Evolutionary conservation across 2,113 vertebrate genomes (phyloP), one percentile per base, ranked within the genome.

Genomic region (Rhinogobius similis): DNA sequence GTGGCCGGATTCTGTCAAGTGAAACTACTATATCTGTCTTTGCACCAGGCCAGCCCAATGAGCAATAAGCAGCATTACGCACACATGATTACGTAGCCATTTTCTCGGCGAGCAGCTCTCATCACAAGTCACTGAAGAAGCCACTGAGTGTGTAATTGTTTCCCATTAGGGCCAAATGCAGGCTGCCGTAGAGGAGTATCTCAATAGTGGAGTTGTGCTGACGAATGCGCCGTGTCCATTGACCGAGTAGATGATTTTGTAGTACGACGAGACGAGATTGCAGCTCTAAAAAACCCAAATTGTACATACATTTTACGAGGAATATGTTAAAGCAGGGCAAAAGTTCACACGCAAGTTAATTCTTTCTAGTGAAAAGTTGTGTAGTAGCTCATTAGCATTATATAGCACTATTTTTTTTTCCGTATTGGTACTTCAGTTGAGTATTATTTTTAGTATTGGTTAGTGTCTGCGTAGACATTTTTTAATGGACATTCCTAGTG

Each of bases 111-210:
- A 90, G 87, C 78, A 82, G 79, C 85, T 85, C 89, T 91, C 91
- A 93, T 92, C 90, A 89, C 88, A 92, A 90, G 88, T 89, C 88
- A 86, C 67, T 88, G 85, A 91, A 88, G 89, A 88, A 91, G 85
- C 88, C 90, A 91, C 84, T 81, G 83, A 90, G 86, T 93, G 91
- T 92, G 91, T 93, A 93, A 93, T 92, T 91, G 91, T 91, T 88
- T 91, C 90, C 87, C 87, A 86, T 92, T 93, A 89, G 82, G 78
- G 32, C 87, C 77, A 81, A 83, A 85, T 65, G 77, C 86, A 70
- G 76, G 69, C 85, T 77, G 81, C 87, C 78, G 83, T 76, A 56
- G 75, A 83, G 79, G 83, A 53, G 73, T 73, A 70, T 86, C 85
- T 84, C 80, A 23, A 41, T 87, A 58, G 76, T 67, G 53, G 85